Conservation (phyloP, 2,888 invertebrate species). For the Agrochola circellaris region DNA sequence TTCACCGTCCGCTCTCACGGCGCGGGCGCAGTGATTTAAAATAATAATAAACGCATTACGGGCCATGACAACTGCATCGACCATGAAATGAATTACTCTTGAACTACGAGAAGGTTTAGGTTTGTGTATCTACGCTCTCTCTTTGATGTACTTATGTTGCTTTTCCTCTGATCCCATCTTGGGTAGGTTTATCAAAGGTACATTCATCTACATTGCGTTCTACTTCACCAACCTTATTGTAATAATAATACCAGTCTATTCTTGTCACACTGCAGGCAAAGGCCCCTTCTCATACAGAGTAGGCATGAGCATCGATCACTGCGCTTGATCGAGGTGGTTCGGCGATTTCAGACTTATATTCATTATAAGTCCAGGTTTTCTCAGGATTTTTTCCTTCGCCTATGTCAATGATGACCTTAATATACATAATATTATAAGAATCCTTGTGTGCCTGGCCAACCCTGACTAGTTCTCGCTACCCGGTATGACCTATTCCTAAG, state of each 20-base stretch:
- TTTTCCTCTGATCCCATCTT: constrained; percentile 40
- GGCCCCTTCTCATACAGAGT: not conserved
- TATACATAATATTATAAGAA: not conserved
- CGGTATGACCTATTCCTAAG: not conserved
- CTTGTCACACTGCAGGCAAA: not conserved
- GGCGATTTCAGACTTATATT: not conserved
- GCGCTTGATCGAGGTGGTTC: no score
- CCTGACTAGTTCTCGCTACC: no score
- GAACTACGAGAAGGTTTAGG: constrained; percentile 63
- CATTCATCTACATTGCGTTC: constrained; percentile 31
- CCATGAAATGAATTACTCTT: constrained; percentile 69
- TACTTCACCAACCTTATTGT: constrained; percentile 4
- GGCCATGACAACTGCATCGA: constrained; percentile 68
- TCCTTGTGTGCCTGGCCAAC: not conserved
- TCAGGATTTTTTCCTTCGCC: not conserved
- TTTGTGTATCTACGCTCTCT: constrained; percentile 60
- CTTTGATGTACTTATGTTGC: constrained; percentile 21
- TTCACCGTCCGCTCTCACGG: constrained; percentile 85
- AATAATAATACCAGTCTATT: not conserved
- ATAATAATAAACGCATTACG: constrained; percentile 66
- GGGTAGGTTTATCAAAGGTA: constrained; percentile 20
- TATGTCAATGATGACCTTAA: not conserved
- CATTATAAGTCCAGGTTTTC: no score
- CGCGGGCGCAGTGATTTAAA: constrained; percentile 49
- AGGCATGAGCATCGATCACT: not conserved